Percentiles rank a stretch among this genome's conserved stretches.
phyloP scores from a whole-genome alignment of 2,888 invertebrate genomes.

The Hofmannophila pseudospretella region DNA sequence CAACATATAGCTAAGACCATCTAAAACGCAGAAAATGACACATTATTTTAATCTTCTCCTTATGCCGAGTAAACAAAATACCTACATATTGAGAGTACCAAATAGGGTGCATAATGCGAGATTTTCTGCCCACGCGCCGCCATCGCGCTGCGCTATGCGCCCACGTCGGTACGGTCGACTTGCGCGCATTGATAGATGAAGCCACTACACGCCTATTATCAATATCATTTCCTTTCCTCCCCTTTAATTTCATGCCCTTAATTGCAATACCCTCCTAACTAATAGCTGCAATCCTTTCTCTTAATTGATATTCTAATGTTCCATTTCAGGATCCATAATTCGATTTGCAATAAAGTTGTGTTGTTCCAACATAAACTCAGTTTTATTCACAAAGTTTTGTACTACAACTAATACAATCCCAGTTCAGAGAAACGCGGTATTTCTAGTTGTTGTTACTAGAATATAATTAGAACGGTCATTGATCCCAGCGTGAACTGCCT shows the following conservation, averaged over 20 bases:
- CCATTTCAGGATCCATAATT: not conserved
- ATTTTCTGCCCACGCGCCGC: constrained; percentile 19
- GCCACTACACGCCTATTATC: constrained; percentile 23
- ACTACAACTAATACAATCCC: not conserved
- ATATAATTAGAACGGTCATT: constrained; percentile 67
- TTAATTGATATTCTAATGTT: constrained; percentile 3
- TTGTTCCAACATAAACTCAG: not conserved
- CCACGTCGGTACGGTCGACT: constrained; percentile 25
- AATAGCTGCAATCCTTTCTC: constrained; percentile 5
- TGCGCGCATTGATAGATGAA: constrained; percentile 27
- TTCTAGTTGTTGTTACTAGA: constrained; percentile 37
- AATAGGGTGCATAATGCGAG: constrained; percentile 22
- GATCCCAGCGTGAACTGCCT: constrained; percentile 32
- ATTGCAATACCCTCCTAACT: constrained; percentile 10
- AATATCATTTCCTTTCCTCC: constrained; percentile 17
- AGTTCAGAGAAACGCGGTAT: constrained; percentile 15
- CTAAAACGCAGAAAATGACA: not conserved
- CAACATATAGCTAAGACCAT: not conserved
- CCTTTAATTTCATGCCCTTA: constrained; percentile 11
- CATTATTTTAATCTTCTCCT: constrained; percentile 2
- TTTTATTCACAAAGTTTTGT: not conserved
- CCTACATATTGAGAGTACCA: constrained; percentile 15
- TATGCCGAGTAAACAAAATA: constrained; percentile 19
- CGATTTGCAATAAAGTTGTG: not conserved
- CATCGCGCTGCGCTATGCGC: constrained; percentile 9